Conservation (phyloP, 2,797 vertebrate genomes). For the Enteromius trimaculatus region DNA sequence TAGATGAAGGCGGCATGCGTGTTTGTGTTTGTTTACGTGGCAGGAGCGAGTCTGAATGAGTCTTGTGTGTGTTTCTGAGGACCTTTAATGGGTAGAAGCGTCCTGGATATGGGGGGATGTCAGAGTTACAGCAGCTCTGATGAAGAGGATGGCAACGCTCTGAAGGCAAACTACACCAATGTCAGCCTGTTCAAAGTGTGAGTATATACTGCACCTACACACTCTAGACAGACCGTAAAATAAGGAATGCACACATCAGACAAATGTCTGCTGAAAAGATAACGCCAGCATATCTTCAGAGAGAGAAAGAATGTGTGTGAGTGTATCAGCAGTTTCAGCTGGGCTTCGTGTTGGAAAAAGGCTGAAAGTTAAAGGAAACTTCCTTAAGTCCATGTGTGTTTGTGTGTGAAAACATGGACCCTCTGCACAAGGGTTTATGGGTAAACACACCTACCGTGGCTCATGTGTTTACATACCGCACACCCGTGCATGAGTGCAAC, state of each 20-base stretch:
- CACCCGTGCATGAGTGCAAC: not conserved
- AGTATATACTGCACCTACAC: conserved; percentile 43
- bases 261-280: conserved; percentile 24
- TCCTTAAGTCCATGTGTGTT: conserved; percentile 16
- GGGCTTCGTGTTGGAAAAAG: not conserved
- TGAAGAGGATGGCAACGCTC: conserved; percentile 53
- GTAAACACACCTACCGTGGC: conserved; percentile 46
- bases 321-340: not conserved
- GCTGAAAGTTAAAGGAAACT: conserved; percentile 14
- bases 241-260: conserved; percentile 37
- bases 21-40: conserved; percentile 25
- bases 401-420: not conserved
- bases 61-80: conserved; percentile 11
- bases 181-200: conserved; percentile 58
- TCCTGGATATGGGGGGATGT: conserved; percentile 62
- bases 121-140: conserved; percentile 61
- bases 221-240: conserved; percentile 12
- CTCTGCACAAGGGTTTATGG: conserved; percentile 38
- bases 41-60: conserved; percentile 15
- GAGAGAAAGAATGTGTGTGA: conserved; percentile 3
- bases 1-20: not conserved
- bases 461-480: conserved; percentile 37
- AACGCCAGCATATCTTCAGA: conserved; percentile 18
- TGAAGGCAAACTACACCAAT: conserved; percentile 48
- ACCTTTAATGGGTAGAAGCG: conserved; percentile 57